These are phyloP conservation scores for Macropis europaea DNA, from an alignment of 2,888 invertebrate species.

Conservation along the genomic window DNA sequence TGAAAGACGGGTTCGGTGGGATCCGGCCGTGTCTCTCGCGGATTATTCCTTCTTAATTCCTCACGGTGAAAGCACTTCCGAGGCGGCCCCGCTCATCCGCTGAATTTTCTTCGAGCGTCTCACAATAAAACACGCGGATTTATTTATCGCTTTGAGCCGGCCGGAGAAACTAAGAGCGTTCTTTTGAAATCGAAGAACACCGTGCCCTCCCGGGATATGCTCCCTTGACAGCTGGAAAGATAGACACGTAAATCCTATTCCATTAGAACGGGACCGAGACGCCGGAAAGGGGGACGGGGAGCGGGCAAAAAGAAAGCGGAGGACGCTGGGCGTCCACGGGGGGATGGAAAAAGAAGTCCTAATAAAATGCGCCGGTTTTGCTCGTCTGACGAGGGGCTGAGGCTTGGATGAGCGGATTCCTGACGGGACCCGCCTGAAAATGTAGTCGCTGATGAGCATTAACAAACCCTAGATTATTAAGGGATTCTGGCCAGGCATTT, in stretches of 20 bases:
- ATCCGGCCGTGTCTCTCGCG: constrained; percentile 28
- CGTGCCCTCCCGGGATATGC: constrained; percentile 30
- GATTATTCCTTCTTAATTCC: constrained; percentile 35
- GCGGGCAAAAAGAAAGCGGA: no score
- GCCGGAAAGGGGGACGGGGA: constrained; percentile 46
- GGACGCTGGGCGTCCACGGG: no score
- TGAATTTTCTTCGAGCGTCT: constrained; percentile 33
- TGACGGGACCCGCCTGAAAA: no score
- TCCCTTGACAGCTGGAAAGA: constrained; percentile 57
- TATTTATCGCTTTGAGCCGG: constrained; percentile 57
- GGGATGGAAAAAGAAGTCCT: no score
- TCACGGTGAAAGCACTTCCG: constrained; percentile 18
- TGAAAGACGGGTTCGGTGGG: constrained; percentile 30
- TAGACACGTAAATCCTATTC: constrained; percentile 65
- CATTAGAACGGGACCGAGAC: constrained; percentile 39
- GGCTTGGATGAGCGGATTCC: no score
- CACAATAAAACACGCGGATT: constrained; percentile 50
- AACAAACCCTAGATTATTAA: no score
- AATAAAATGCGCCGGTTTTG: no score
- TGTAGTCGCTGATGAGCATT: no score
- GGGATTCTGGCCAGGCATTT: no score
- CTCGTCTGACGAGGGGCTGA: no score
- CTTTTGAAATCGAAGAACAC: constrained; percentile 55
- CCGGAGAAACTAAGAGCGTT: constrained; percentile 43
- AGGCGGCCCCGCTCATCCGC: not conserved